Percentiles rank a stretch among this genome's conserved stretches.
phyloP scores from a whole-genome alignment of 2,888 invertebrate species.

The Amphimallon solstitiale region DNA sequence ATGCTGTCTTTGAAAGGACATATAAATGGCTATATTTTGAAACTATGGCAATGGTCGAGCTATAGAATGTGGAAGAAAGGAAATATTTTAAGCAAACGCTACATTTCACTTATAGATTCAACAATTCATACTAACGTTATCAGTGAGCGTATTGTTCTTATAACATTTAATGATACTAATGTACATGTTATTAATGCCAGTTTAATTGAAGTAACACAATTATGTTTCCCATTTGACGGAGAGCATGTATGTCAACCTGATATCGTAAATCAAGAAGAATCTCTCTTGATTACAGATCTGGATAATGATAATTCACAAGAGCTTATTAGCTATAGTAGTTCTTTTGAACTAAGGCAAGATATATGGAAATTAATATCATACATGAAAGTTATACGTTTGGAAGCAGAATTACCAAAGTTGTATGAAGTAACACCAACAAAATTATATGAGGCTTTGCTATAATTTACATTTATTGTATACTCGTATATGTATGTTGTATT shows the following conservation, averaged over 20 bases:
- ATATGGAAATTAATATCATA: constrained; percentile 74
- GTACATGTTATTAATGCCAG: constrained; percentile 82
- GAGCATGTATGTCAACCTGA: constrained; percentile 76
- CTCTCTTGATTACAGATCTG: constrained; percentile 78
- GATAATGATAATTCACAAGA: constrained; percentile 82
- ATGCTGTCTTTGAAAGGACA: constrained; percentile 63
- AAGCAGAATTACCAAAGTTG: constrained; percentile 77
- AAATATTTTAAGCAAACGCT: constrained; percentile 21
- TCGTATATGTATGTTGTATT: too few relatives aligned
- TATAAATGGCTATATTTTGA: constrained; percentile 80
- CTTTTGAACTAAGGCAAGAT: constrained; percentile 63
- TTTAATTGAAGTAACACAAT: constrained; percentile 79
- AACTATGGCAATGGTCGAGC: constrained; percentile 82
- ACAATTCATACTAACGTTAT: constrained; percentile 42
- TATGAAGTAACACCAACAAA: constrained; percentile 64
- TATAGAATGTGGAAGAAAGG: constrained; percentile 16
- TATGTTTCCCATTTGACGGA: constrained; percentile 68
- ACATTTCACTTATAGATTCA: constrained; percentile 32
- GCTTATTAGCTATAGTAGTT: constrained; percentile 78
- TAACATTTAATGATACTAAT: constrained; percentile 80
- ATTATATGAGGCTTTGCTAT: constrained; percentile 19
- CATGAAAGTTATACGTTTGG: constrained; percentile 75
- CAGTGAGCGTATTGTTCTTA: constrained; percentile 76
- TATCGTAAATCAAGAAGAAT: constrained; percentile 76
- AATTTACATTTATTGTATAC: too few relatives aligned